Conservation (phyloP, 1,140 invertebrate genomes). For the Aphelenchoides besseyi region DNA sequence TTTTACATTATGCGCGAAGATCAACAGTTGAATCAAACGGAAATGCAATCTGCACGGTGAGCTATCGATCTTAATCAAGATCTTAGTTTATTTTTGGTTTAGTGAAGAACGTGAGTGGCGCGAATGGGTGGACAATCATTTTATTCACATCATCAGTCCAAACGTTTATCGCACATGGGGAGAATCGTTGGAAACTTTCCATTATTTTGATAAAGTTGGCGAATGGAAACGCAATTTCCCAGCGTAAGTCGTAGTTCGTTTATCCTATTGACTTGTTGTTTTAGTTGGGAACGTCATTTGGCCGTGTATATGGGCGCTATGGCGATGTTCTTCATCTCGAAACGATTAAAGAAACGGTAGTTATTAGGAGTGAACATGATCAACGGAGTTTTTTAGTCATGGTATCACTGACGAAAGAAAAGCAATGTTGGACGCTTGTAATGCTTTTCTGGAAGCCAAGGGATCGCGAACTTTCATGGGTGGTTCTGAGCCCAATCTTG, state of each 20-base stretch:
- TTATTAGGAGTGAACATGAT: conserved; percentile 9
- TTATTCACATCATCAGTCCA: conserved; percentile 81
- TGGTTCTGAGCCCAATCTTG: conserved; percentile 80
- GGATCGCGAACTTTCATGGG: conserved; percentile 73
- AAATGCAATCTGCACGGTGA: conserved; percentile 54
- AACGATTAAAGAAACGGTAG: conserved; percentile 78
- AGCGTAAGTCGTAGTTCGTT: too few relatives aligned
- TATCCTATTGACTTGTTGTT: too few relatives aligned
- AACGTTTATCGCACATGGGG: conserved; percentile 84
- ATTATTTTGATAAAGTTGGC: conserved; percentile 84
- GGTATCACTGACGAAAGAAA: conserved; percentile 78
- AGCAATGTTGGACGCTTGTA: conserved; percentile 83
- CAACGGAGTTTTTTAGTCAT: conserved; percentile 68
- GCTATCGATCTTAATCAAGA: too few relatives aligned
- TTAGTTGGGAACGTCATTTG: conserved; percentile 75
- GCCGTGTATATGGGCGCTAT: conserved; percentile 88
- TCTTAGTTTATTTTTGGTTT: conserved; percentile 37
- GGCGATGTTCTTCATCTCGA: conserved; percentile 89
- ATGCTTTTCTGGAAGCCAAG: conserved; percentile 73
- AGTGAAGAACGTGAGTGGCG: conserved; percentile 90
- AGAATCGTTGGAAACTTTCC: conserved; percentile 83
- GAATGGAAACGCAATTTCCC: conserved; percentile 87
- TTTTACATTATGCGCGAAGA: conserved; percentile 87
- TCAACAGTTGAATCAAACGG: conserved; percentile 36
- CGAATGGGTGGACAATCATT: conserved; percentile 79